phyloP scores from a whole-genome alignment of 2,113 vertebrate species.

The Burhinus bistriatus region DNA sequence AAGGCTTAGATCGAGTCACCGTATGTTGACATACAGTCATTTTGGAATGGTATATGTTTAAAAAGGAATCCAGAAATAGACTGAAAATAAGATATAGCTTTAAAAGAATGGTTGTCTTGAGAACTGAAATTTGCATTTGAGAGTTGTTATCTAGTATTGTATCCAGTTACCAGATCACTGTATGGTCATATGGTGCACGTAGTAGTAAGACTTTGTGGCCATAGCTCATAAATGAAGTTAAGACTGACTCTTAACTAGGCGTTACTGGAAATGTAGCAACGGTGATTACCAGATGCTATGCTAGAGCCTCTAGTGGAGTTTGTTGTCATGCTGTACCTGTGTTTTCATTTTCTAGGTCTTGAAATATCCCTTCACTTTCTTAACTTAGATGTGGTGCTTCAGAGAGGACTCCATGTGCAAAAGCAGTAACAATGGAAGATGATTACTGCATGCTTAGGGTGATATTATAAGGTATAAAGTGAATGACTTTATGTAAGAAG shows the following conservation, averaged over 20 bases:
- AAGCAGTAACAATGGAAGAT: not conserved
- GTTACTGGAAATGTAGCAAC: not conserved
- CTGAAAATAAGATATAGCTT: not conserved
- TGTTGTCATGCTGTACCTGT: not conserved
- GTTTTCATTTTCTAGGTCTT: not conserved
- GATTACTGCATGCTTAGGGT: not conserved
- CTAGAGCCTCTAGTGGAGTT: not conserved
- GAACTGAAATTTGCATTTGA: not conserved
- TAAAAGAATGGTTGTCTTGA: not conserved
- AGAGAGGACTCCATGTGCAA: not conserved
- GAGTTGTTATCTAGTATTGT: not conserved
- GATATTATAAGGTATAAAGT: not conserved
- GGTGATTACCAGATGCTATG: not conserved
- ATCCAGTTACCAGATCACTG: not conserved
- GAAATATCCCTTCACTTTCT: not conserved
- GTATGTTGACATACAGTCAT: not conserved
- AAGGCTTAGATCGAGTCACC: not conserved
- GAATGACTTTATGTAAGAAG: not conserved
- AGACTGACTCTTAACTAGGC: not conserved
- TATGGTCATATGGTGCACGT: not conserved
- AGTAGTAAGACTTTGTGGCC: not conserved
- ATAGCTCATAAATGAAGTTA: not conserved
- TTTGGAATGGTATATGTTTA: not conserved
- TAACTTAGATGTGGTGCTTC: not conserved
- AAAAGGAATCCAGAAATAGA: not conserved